phyloP scores from a whole-genome alignment of 2,797 vertebrate species.

The Acrocephalus scirpaceus region DNA sequence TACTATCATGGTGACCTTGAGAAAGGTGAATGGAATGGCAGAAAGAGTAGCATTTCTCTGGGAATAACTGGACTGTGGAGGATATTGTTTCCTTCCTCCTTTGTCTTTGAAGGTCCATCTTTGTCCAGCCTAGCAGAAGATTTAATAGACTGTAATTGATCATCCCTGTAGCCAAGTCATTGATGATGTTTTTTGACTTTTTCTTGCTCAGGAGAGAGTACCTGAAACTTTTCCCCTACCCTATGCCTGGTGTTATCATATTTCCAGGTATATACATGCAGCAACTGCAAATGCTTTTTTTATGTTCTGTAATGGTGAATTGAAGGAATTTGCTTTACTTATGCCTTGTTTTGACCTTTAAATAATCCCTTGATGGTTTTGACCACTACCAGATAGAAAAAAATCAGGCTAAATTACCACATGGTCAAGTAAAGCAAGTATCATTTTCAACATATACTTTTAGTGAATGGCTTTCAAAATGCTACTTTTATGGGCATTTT shows the following conservation, averaged over 20 bases:
- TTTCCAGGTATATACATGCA: not conserved
- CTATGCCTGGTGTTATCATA: not conserved
- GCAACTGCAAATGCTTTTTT: not conserved
- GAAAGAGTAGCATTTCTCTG: not conserved
- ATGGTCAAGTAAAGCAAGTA: not conserved
- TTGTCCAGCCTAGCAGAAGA: not conserved
- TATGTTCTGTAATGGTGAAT: not conserved
- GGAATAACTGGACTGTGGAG: not conserved
- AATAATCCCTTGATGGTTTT: not conserved
- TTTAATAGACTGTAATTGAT: not conserved
- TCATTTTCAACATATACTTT: not conserved
- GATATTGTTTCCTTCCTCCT: not conserved
- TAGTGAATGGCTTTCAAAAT: not conserved
- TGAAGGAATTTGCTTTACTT: not conserved
- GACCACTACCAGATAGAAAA: not conserved
- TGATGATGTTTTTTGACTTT: not conserved
- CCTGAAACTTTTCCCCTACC: not conserved
- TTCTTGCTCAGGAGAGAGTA: not conserved
- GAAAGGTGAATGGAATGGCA: not conserved
- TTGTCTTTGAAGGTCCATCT: not conserved
- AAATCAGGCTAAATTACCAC: not conserved
- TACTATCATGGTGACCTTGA: not conserved
- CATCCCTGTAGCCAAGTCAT: not conserved
- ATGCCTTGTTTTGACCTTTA: not conserved
- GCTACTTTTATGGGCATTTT: not conserved